Evolutionary conservation across 2,797 vertebrate species (phyloP).

Genomic region (Tympanoctomys barrerae): DNA sequence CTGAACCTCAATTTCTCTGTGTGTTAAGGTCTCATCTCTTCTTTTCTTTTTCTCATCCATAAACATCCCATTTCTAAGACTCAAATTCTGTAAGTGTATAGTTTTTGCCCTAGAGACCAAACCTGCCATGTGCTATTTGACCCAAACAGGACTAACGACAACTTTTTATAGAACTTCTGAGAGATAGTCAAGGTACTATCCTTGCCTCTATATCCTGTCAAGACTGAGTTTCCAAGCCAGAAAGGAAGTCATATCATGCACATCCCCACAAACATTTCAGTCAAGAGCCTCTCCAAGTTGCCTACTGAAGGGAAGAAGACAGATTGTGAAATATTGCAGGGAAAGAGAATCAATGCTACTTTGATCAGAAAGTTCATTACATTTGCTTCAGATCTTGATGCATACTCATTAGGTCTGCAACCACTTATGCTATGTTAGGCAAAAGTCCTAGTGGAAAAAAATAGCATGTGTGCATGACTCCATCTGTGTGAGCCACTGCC

Average conservation of each 20-base stretch:
- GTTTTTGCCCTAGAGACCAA: conserved; percentile 58
- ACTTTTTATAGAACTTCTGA: conserved; percentile 6
- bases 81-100: neutral
- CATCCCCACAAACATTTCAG: conserved; percentile 71
- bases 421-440: conserved; percentile 82
- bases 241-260: conserved; percentile 70
- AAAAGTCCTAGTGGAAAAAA: conserved; percentile 79
- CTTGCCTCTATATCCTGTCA: conserved; percentile 57
- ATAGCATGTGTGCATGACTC: conserved; percentile 61
- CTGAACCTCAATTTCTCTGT: neutral
- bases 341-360: conserved; percentile 54
- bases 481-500: conserved; percentile 83
- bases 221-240: conserved; percentile 35
- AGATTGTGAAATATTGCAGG: conserved; percentile 40
- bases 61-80: neutral
- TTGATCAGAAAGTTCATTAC: conserved; percentile 74
- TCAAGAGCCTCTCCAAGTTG: conserved; percentile 59
- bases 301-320: conserved; percentile 54
- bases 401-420: conserved; percentile 69
- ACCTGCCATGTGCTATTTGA: neutral
- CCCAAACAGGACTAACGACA: neutral
- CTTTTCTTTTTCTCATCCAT: neutral
- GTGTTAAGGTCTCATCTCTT: neutral
- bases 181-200: conserved; percentile 46
- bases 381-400: conserved; percentile 72